Percentiles rank a stretch among this genome's conserved stretches.
Conservation (phyloP, 2,888 invertebrate species). For the Meiosimyza decipiens region DNA sequence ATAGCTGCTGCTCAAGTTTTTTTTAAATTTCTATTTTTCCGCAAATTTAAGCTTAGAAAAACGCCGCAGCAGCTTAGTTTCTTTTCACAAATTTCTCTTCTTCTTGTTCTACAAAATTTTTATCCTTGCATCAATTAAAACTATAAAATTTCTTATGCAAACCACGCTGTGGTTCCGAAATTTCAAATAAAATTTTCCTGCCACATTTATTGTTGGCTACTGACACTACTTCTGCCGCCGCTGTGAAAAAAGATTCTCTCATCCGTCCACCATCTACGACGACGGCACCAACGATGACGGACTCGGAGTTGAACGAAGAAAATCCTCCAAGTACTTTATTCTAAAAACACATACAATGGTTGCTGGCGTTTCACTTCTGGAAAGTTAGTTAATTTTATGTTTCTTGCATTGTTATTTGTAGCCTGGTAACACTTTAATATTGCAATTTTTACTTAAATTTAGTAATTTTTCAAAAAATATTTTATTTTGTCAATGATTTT, state of each 20-base stretch:
- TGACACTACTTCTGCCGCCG: background rate
- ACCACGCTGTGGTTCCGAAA: no score
- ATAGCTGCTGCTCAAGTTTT: no score
- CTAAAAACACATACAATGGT: slow-evolving; percentile 27
- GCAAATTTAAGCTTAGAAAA: no score
- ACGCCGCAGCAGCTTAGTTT: slow-evolving; percentile 5
- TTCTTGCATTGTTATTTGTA: background rate
- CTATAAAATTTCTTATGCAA: no score
- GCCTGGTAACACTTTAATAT: background rate
- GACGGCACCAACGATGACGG: background rate
- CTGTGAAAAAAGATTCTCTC: slow-evolving; percentile 1
- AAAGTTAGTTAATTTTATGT: background rate
- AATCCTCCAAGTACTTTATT: slow-evolving; percentile 30
- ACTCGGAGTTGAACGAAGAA: slow-evolving; percentile 15
- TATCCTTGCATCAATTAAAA: no score
- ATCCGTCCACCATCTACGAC: slow-evolving; percentile 24
- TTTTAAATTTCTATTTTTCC: no score
- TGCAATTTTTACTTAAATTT: slow-evolving; percentile 15
- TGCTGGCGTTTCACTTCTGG: background rate
- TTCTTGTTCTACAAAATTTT: background rate
- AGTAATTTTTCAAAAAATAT: slow-evolving; percentile 16
- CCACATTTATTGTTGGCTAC: slow-evolving; percentile 22
- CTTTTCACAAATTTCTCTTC: slow-evolving; percentile 28
- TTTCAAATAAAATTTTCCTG: background rate
- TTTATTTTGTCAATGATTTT: slow-evolving; percentile 34